Percentiles rank a stretch among this genome's conserved stretches.
Evolutionary conservation across 2,113 vertebrate genomes (phyloP).

Genomic region (Leucoraja erinaceus): DNA sequence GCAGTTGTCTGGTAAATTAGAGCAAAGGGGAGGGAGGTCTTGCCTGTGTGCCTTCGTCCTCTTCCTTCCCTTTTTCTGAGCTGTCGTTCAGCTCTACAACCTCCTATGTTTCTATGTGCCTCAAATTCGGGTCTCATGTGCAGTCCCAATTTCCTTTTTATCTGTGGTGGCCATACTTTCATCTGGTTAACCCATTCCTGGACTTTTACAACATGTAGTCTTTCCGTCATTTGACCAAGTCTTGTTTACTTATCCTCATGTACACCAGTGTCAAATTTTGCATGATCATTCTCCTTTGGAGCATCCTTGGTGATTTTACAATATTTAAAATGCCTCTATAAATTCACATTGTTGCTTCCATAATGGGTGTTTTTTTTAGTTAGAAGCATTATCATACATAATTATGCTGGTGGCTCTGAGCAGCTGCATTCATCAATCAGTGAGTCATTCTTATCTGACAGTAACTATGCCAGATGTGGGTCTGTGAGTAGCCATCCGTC

Average conservation of each 20-base stretch:
- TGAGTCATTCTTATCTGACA: neutral
- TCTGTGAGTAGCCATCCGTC: neutral
- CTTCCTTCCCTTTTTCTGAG: too few species aligned
- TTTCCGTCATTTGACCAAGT: neutral
- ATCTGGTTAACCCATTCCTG: neutral
- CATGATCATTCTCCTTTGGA: neutral
- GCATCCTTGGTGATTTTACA: neutral
- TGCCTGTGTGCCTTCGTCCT: neutral
- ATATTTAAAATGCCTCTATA: neutral
- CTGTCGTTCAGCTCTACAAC: too few species aligned
- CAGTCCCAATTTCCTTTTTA: neutral
- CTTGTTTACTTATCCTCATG: too few species aligned
- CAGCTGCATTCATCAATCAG: neutral
- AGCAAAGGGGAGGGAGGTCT: neutral
- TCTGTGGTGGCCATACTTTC: neutral
- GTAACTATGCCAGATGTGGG: neutral
- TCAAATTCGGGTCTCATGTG: neutral
- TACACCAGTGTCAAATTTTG: neutral
- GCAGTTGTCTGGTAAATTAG: neutral
- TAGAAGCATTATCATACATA: neutral
- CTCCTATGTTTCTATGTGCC: neutral
- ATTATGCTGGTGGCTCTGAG: neutral
- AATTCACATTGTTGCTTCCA: too few species aligned
- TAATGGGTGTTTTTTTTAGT: neutral
- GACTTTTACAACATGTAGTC: neutral